phyloP scores from a whole-genome alignment of 2,797 vertebrate genomes.

The Cryptoblepharus egeriae region DNA sequence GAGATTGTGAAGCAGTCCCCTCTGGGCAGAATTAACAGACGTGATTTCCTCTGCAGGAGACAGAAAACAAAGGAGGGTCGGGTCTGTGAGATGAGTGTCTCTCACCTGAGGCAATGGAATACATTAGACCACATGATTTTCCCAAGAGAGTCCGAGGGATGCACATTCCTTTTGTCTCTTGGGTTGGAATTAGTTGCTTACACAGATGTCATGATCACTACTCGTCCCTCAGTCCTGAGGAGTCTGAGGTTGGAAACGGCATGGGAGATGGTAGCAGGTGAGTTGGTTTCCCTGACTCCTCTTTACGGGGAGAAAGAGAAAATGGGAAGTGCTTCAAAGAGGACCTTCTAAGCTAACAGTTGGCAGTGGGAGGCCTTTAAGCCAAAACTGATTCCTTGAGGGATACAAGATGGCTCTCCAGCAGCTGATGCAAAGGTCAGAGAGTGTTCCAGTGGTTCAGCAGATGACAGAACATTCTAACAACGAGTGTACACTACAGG shows the following conservation, averaged over 20 bases:
- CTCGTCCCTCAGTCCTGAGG: not conserved
- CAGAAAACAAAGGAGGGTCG: not conserved
- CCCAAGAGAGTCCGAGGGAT: conserved; percentile 30
- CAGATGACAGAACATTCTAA: no score
- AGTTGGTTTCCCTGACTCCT: accelerated
- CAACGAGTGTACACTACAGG: no score
- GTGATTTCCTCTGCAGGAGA: conserved; percentile 48
- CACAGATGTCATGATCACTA: not conserved
- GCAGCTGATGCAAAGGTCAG: not conserved
- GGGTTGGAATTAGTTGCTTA: conserved; percentile 27
- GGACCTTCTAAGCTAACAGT: not conserved
- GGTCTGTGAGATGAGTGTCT: conserved; percentile 26
- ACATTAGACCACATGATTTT: conserved; percentile 31
- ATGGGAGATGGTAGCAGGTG: not conserved
- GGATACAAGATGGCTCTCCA: not conserved
- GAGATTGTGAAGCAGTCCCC: conserved; percentile 23
- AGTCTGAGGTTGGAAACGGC: not conserved
- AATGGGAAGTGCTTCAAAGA: not conserved
- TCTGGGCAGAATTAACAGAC: conserved; percentile 45
- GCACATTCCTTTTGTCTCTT: conserved; percentile 59
- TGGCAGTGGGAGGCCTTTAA: not conserved
- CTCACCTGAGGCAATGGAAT: conserved; percentile 36
- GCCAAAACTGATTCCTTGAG: not conserved
- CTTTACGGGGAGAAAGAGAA: no score
- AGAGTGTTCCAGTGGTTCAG: not conserved